Evolutionary conservation across 2,797 vertebrate species (phyloP).

Genomic region (Xenopus petersii): DNA sequence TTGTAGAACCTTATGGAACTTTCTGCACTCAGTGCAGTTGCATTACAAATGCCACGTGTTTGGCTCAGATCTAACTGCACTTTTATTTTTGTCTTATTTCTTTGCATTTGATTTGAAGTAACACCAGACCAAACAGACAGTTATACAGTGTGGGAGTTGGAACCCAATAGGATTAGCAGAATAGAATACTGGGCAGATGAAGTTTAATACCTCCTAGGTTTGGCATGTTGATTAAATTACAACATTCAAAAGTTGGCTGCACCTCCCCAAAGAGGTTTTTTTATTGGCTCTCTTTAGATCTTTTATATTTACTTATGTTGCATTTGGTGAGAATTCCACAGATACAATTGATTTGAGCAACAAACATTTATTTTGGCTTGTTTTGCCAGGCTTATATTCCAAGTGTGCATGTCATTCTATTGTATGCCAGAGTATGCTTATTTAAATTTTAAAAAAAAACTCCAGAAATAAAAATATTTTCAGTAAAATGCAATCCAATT

Average conservation of each 20-base stretch:
- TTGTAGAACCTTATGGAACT: too few species aligned
- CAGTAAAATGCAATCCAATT: conserved; percentile 2
- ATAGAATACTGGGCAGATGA: conserved; percentile 28
- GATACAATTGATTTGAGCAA: conserved; percentile 38
- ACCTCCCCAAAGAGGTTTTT: conserved; percentile 31
- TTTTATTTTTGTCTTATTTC: neutral
- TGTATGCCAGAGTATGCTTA: conserved; percentile 25
- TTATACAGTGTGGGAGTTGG: conserved; percentile 18
- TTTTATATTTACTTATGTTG: conserved; percentile 39
- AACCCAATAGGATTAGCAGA: conserved; percentile 18
- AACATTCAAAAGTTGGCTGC: conserved; percentile 37
- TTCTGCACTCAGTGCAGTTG: too few species aligned
- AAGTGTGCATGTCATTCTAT: conserved; percentile 13
- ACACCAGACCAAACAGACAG: conserved; percentile 5
- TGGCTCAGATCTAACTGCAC: neutral
- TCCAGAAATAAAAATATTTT: conserved; percentile 17
- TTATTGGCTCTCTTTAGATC: conserved; percentile 35
- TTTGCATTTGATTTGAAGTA: neutral
- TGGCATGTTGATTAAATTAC: conserved; percentile 36
- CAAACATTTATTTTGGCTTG: conserved; percentile 44
- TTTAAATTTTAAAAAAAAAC: conserved; percentile 15
- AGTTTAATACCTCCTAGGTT: conserved; percentile 36
- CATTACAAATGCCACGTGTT: conserved; percentile 15
- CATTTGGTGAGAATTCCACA: conserved; percentile 33
- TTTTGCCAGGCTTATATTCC: conserved; percentile 11